Evolutionary conservation across 2,888 invertebrate species (phyloP).

Genomic region (Cephus pulcher): DNA sequence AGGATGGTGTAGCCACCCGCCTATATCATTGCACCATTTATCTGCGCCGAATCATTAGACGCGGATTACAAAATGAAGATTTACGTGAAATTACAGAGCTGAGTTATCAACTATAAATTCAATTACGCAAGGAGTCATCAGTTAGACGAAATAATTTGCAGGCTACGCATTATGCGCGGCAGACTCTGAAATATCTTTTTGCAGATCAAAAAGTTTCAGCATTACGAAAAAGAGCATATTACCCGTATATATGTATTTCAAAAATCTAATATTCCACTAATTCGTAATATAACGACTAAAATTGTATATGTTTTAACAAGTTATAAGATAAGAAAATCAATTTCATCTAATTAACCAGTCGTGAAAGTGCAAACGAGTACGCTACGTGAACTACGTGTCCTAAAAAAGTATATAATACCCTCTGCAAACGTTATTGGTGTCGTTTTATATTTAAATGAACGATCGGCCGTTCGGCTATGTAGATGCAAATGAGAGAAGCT

Average conservation of each 20-base stretch:
- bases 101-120: neutral
- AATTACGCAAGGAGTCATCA: neutral
- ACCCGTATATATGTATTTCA: neutral
- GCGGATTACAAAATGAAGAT: neutral
- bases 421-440: slow-evolving; percentile 15
- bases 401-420: slow-evolving; percentile 31
- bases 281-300: neutral
- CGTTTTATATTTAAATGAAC: slow-evolving; percentile 41
- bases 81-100: neutral
- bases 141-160: slow-evolving; percentile 3
- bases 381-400: slow-evolving; percentile 1
- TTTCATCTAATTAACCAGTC: neutral
- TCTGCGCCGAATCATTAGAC: neutral
- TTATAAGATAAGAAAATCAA: neutral
- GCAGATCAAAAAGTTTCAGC: neutral
- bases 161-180: neutral
- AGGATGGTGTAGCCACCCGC: neutral
- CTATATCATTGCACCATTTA: neutral
- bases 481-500: slow-evolving; percentile 7
- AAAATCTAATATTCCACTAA: neutral
- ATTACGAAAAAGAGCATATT: neutral
- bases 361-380: neutral
- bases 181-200: neutral
- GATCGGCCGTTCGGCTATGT: neutral
- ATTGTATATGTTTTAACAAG: neutral